A percentile compares a stretch with the other conserved stretches of the same genome.
Conservation (phyloP, 2,797 vertebrate genomes). For the Monodelphis domestica region DNA sequence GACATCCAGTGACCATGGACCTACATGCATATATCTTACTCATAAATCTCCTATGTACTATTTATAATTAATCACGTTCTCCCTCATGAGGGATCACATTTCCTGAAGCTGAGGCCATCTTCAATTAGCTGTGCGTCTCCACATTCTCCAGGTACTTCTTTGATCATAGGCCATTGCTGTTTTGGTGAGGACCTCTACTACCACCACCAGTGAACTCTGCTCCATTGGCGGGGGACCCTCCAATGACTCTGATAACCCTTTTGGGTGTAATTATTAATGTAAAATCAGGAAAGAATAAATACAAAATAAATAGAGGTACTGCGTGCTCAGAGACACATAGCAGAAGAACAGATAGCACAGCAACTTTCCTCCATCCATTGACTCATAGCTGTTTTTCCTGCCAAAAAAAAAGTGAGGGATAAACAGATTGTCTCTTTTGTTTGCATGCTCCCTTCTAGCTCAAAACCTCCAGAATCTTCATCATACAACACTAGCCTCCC, state of each 20-base stretch:
- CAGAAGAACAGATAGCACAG: neutral
- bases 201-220: neutral
- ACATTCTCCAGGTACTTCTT: neutral
- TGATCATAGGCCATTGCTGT: neutral
- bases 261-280: neutral
- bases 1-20: neutral
- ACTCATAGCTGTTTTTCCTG: neutral
- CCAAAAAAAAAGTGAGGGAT: neutral
- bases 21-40: neutral
- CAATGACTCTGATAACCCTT: neutral
- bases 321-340: neutral
- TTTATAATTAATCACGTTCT: neutral
- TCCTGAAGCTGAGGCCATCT: neutral
- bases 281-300: neutral
- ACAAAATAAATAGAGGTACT: neutral
- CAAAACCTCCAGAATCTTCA: neutral
- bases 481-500: neutral
- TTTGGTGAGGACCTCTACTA: neutral
- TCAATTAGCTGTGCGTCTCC: neutral
- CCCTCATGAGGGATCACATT: neutral
- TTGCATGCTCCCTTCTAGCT: neutral
- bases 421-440: neutral
- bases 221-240: neutral
- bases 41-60: neutral
- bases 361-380: neutral